A percentile compares a stretch with the other conserved stretches of the same genome.
Evolutionary conservation across 1,140 invertebrate species (phyloP).

Genomic region (Drosophila lacteicornis): DNA sequence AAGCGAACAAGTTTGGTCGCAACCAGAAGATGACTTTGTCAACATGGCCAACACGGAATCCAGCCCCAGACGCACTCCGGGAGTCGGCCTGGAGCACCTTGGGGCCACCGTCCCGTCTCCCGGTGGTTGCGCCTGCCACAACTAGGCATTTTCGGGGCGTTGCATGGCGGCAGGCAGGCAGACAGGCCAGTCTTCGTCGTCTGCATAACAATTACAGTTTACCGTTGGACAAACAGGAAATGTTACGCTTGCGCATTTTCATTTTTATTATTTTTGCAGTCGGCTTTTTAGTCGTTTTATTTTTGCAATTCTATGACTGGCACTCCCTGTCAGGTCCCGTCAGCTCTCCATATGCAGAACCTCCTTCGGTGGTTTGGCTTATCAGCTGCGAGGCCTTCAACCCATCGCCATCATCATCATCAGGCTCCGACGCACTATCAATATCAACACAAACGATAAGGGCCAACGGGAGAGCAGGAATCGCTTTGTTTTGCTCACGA

Average conservation of each 20-base stretch:
- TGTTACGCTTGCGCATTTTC: slow-evolving; percentile 60
- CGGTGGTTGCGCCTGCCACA: neutral
- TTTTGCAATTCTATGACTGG: slow-evolving; percentile 23
- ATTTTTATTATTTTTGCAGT: slow-evolving; percentile 47
- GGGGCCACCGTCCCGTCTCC: slow-evolving; percentile 1
- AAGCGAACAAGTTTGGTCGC: slow-evolving; percentile 44
- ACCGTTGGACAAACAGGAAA: slow-evolving; percentile 72
- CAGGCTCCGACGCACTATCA: slow-evolving; percentile 45
- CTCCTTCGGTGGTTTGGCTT: slow-evolving; percentile 41
- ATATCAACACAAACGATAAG: slow-evolving; percentile 71
- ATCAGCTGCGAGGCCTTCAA: slow-evolving; percentile 39
- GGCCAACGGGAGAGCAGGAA: slow-evolving; percentile 3
- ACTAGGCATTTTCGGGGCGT: slow-evolving; percentile 25
- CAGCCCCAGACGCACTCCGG: slow-evolving; percentile 31
- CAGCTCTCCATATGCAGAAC: slow-evolving; percentile 12
- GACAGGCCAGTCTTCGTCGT: slow-evolving; percentile 43
- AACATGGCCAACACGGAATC: slow-evolving; percentile 47
- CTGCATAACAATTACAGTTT: slow-evolving; percentile 75
- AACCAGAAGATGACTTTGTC: slow-evolving; percentile 60
- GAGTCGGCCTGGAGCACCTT: slow-evolving; percentile 4
- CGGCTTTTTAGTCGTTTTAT: slow-evolving; percentile 18
- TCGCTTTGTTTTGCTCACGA: slow-evolving; percentile 6
- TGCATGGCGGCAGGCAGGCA: slow-evolving; percentile 37
- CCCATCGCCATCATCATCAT: slow-evolving; percentile 17
- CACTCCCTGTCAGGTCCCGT: slow-evolving; percentile 4